Conservation (phyloP, 2,888 invertebrate species). For the Polietes domitor region DNA sequence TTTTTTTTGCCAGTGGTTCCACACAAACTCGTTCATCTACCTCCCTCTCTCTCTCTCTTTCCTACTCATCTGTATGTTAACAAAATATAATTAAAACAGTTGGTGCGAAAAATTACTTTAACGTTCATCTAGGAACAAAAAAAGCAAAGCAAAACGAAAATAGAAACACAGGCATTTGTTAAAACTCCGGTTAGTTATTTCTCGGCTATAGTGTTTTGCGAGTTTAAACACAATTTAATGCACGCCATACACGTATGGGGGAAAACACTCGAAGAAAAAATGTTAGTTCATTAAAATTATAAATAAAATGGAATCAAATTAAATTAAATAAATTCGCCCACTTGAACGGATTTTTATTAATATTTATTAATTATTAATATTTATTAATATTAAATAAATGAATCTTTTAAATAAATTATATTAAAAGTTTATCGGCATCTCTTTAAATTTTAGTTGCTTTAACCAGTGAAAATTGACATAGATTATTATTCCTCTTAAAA, state of each 20-base stretch:
- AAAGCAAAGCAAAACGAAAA: conserved; percentile 33
- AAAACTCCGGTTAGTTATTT: conserved; percentile 10
- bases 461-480: too few species aligned
- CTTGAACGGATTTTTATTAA: too few species aligned
- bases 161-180: neutral
- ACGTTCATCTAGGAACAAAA: conserved; percentile 39
- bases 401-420: too few species aligned
- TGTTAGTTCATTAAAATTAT: neutral
- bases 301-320: too few species aligned
- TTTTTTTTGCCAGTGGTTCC: conserved; percentile 59
- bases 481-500: too few species aligned
- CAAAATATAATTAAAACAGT: conserved; percentile 66
- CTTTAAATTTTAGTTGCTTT: too few species aligned
- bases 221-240: conserved; percentile 59
- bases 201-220: conserved; percentile 5
- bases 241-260: conserved; percentile 52
- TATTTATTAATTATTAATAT: too few species aligned
- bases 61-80: conserved; percentile 31
- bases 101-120: conserved; percentile 66
- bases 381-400: too few species aligned
- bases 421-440: too few species aligned
- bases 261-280: neutral
- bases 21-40: conserved; percentile 36
- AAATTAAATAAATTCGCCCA: too few species aligned
- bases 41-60: neutral